Evolutionary conservation across 1,140 invertebrate genomes (phyloP), one percentile per base, ranked within the genome.

Genomic region (Aculops lycopersici): DNA sequence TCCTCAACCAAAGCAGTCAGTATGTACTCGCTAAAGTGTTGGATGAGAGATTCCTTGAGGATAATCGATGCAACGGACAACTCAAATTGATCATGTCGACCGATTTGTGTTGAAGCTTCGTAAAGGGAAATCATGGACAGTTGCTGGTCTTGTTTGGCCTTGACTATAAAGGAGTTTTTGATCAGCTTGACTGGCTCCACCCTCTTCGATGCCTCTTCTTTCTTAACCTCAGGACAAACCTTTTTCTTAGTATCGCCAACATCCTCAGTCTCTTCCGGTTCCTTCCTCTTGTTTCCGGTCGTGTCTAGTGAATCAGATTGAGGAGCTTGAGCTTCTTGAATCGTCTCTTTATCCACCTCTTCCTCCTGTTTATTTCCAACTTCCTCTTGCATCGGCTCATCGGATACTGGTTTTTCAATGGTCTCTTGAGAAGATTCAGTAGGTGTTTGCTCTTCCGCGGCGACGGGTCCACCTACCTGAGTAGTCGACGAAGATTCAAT

Each of bases 1-100:
- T 44, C 44, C 16, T 37, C 4, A 41, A 45, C 15, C 18, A 45
- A 37, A 8, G 40, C 17, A 12, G 44, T 43, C 14, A 42, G 21
- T 2, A 45, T 43, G 31, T 44, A 45, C 21, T 31, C 36, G 4
- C 36, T 19, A 39, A 45, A 45, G 24, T 45, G 44, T 2, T 21
- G 5, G 17, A 39, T 35, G 3, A 45, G 18, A 19, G 41, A 38
- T 18, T 45, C 44, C 1, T 37, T 16, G 2, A 45, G 3, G 3
- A 45, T 15, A 39, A 43, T 41, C 1, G 44, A 4, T 4, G 19
- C 31, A 20, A 45, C 31, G 12, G n/a, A 18, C 15, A 44, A 17
- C 20, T 41, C n/a, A n/a, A n/a, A n/a, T n/a, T n/a, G n/a, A n/a
- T n/a, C n/a, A n/a, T n/a, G n/a, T n/a, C n/a, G n/a, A n/a, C n/a